Evolutionary conservation across 2,888 invertebrate species (phyloP).

Genomic region (Harpalus rufipes): DNA sequence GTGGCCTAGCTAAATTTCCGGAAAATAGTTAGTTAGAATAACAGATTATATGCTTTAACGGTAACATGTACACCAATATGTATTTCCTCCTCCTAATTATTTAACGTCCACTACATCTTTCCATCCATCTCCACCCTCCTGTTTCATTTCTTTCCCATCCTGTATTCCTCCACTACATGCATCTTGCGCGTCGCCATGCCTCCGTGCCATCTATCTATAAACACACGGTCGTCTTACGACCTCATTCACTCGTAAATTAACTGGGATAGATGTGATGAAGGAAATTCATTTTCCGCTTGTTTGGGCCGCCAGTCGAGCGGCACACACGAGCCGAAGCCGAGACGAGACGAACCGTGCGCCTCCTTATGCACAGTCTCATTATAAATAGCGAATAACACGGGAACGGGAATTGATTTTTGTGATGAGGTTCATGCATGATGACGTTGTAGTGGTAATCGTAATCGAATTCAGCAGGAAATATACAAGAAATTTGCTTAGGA

Average conservation of each 20-base stretch:
- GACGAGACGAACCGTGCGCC: not conserved
- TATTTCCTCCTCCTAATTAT: no score
- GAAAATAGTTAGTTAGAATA: no score
- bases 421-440: slow-evolving; percentile 10
- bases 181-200: not conserved
- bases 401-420: slow-evolving; percentile 30
- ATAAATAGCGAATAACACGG: slow-evolving; percentile 16
- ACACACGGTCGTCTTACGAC: slow-evolving; percentile 58
- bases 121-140: no score
- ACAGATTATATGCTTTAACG: no score
- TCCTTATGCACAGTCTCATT: slow-evolving; percentile 28
- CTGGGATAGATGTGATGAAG: slow-evolving; percentile 71
- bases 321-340: not conserved
- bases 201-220: slow-evolving; percentile 55
- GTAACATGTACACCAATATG: no score
- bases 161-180: slow-evolving; percentile 29
- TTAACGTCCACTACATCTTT: no score
- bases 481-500: not conserved
- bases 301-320: slow-evolving; percentile 76
- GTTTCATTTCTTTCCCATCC: not conserved
- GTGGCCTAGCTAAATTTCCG: no score
- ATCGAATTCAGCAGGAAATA: not conserved
- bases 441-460: not conserved
- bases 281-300: slow-evolving; percentile 79
- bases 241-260: slow-evolving; percentile 68